Base-by-base conservation (phyloP, 2,888 invertebrate species). In the Sinodicranocentrus sp. region DNA sequence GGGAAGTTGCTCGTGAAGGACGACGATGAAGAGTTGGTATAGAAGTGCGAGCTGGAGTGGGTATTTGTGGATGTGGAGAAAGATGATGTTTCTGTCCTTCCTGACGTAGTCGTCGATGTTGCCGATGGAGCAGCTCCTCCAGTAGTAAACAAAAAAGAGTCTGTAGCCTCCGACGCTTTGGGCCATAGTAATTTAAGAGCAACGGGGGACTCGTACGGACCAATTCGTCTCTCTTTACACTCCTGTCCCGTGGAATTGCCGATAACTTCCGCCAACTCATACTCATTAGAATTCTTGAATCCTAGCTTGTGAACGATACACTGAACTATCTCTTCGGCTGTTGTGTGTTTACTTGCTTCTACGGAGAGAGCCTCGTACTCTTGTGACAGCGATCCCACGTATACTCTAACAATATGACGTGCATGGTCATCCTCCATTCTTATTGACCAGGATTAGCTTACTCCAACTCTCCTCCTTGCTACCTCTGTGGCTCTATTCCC, bases 261-360 rank as follows among this genome's bases (percentile, higher is more conserved):
- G 89, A 96, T 95, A 89, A 96, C 96, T 91, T 97, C 96, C 33
- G 96, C 95, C 91, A 96, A 92, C 91, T 97, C 96, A 91, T 95
- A 96, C 77, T 94, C 93, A 86, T 93, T 93, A 83, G 92, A 91
- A 89, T 93, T 93, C 85, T 91, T 91, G 82, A 94, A 91, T 63
- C 93, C 92, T 48, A 95, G 91, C 88, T 94, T 92, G 89, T 96
- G 95, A 85, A 95, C 95, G 88, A 97, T 97, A 90, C 96, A 97
- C 88, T 94, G 94, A 82, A 97, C 96, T 89, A 97, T 96, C 92
- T 97, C 97, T 89, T 96, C 96, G 0, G 96, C 95, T 88, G 96
- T 96, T 82, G 97, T 97, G 91, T 96, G 95, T 90, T 97, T 97
- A 88, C 96, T 96, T 79, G 97, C 96, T 91, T 97, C 96, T 88